These are phyloP conservation scores for Sitta europaea DNA, from an alignment of 2,113 vertebrate genomes.

Conservation along the genomic window DNA sequence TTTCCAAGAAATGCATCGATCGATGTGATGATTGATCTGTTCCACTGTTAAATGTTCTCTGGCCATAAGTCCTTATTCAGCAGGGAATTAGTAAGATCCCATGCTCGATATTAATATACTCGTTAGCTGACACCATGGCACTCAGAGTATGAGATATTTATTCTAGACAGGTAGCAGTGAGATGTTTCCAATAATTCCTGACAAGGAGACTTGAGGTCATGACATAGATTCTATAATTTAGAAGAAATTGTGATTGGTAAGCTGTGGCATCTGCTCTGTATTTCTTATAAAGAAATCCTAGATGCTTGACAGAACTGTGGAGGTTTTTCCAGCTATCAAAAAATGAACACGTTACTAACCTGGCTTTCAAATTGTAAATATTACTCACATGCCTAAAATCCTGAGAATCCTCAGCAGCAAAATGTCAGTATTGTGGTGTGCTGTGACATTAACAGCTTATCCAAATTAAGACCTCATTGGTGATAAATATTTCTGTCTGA, in stretches of 20 bases:
- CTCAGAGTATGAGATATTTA: not conserved
- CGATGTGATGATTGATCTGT: not conserved
- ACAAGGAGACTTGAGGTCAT: slow-evolving; percentile 10
- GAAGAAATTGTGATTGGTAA: not conserved
- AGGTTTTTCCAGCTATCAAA: not conserved
- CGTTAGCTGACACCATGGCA: not conserved
- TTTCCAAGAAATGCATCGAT: not conserved
- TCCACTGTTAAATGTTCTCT: not conserved
- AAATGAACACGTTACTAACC: not conserved
- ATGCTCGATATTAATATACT: slow-evolving; percentile 11
- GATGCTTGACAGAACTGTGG: not conserved
- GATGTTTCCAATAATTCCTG: slow-evolving; percentile 15
- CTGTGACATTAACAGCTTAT: not conserved
- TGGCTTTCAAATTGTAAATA: not conserved
- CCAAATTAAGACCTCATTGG: not conserved
- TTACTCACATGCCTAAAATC: not conserved
- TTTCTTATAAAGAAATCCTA: not conserved
- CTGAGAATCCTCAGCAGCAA: not conserved
- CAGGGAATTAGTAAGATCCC: not conserved
- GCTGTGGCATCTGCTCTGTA: not conserved
- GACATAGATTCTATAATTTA: slow-evolving; percentile 5
- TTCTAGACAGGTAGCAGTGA: not conserved
- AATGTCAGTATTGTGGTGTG: not conserved
- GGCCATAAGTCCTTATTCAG: not conserved
- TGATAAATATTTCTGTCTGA: not conserved